Evolutionary conservation across 2,888 invertebrate species (phyloP), one percentile per base, ranked within the genome.

Genomic region (Mythimna ferrago): DNA sequence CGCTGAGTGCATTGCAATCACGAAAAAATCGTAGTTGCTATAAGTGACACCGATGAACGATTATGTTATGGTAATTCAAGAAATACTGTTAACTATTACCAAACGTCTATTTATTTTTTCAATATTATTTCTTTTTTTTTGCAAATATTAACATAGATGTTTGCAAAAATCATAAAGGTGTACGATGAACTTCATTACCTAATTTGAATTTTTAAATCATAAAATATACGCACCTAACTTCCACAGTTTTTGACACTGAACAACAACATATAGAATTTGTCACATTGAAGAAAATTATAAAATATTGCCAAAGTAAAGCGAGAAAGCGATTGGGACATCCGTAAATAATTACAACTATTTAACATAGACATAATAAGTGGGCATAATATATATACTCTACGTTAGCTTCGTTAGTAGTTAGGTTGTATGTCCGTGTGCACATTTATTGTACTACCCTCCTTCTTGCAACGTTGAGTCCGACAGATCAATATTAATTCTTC

Each of bases 401-500:
- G 54, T 51, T 56, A 69, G 35, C 58, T 76, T 56, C 9, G 48
- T 54, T 69, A 63, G 76, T 62, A 48, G 35, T 41, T 63, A 61
- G 9, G 57, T 48, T 19, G 51, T 41, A 56, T 64, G 51, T 57
- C 19, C 65, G 7, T 61, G 19, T 35, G 38, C 68, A 56, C 54
- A 54, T 56, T 63, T 61, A 6, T 51, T 53, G n/a, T 10, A 44
- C 38, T 35, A 41, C 21, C 58, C 62, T 44, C 48, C 63, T 14
- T 51, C 51, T 76, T 38, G 57, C 58, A 65, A 21, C 19, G 51
- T 51, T 48, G 35, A 61, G 66, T 38, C 72, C 66, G 35, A 61
- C 61, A 72, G 72, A 66, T 68, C 57, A 58, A 73, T 70, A 76
- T 71, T 76, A 57, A 83, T 82, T 89, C 83, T 91, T 91, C 87